Percentiles rank a stretch among this genome's conserved stretches.
Evolutionary conservation across 2,888 invertebrate species (phyloP).

Genomic region (Ophion obscuratus): DNA sequence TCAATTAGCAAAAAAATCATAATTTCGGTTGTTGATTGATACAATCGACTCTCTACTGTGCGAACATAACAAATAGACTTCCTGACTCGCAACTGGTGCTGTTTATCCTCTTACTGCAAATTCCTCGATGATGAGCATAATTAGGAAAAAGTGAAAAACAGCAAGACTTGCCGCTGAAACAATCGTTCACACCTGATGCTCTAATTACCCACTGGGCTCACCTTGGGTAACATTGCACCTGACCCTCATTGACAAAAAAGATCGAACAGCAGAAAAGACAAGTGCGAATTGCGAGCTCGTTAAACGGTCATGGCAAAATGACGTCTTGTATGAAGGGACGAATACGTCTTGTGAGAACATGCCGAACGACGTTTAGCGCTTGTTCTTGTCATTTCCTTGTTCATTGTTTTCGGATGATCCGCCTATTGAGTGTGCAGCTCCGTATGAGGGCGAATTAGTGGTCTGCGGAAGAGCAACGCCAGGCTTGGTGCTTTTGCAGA

Average conservation of each 20-base stretch:
- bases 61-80: conserved; percentile 8
- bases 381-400: too few relatives aligned
- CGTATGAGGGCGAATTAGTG: too few relatives aligned
- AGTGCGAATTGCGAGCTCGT: background rate
- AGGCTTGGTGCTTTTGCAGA: too few relatives aligned
- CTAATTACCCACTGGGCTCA: conserved; percentile 15
- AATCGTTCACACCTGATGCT: conserved; percentile 22
- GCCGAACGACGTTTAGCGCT: too few relatives aligned
- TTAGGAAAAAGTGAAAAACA: conserved; percentile 21
- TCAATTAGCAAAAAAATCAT: too few relatives aligned
- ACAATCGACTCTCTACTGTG: background rate
- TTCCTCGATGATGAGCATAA: conserved; percentile 23
- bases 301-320: background rate
- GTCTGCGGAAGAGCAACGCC: too few relatives aligned
- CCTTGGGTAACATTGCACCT: background rate
- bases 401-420: too few relatives aligned
- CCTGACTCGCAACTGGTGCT: background rate
- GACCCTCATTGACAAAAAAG: conserved; percentile 8
- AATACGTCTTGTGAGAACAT: background rate
- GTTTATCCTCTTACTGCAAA: conserved; percentile 7
- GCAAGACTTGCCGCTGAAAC: background rate
- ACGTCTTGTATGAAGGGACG: conserved; percentile 22
- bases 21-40: background rate
- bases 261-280: conserved; percentile 4
- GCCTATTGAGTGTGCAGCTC: too few relatives aligned